Evolutionary conservation across 2,113 vertebrate genomes (phyloP), one percentile per base, ranked within the genome.

Genomic region (Neolamprologus hecqui): DNA sequence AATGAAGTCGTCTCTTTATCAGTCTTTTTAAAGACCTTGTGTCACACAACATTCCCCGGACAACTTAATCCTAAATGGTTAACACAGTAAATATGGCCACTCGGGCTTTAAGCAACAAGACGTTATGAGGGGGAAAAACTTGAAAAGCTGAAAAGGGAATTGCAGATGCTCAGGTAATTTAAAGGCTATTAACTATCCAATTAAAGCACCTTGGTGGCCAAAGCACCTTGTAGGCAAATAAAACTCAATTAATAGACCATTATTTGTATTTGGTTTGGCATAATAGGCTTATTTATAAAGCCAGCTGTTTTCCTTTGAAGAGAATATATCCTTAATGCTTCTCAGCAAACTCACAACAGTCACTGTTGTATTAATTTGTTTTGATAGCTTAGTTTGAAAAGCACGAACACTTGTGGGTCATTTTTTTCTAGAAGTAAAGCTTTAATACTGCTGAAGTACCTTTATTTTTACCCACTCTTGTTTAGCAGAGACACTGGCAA

Each of bases 111-210:
- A 79, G 51, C 85, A 80, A 73, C 11, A 33, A 79, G 23, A 75
- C 33, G 13, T 82, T 60, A 75, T 88, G 63, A 85, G 10, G n/a
- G 45, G 37, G 13, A 54, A 33, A 45, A 54, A 84, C 58, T 55
- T 79, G 21, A 31, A 88, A 84, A 37, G 11, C 60, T 63, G 70
- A 79, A 87, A 80, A 82, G 47, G 63, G 60, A 88, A 89, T 82
- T 82, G 70, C 84, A 88, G 83, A 90, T 83, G 81, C 54, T 81
- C 55, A 58, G 80, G 85, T 81, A 89, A 88, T 93, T 91, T 68
- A 88, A 91, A 92, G 87, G 83, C 90, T 65, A 90, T 93, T 92
- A 85, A 83, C 85, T 73, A 65, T 88, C 81, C 87, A 94, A 93
- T 93, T 92, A 92, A 88, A 84, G 68, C 63, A 85, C 83, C 58